Evolutionary conservation across 2,797 vertebrate species (phyloP).

Genomic region (Etheostoma perlongum): DNA sequence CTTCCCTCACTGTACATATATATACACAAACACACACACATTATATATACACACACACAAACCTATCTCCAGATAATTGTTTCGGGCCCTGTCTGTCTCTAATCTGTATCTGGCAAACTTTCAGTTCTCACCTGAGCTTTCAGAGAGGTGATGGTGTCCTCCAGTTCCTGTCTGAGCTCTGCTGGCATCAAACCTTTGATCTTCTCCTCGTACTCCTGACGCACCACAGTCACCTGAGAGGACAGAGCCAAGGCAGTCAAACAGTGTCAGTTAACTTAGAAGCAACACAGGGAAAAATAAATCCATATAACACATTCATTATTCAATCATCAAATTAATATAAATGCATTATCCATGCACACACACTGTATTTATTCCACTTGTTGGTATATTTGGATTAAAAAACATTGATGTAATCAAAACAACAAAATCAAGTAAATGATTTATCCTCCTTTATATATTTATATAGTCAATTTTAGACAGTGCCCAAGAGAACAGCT

Average conservation of each 20-base stretch:
- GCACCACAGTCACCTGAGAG: slow-evolving; percentile 88
- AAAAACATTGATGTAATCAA: not conserved
- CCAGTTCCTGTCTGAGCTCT: slow-evolving; percentile 90
- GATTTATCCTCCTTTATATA: slow-evolving; percentile 9
- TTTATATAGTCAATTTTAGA: slow-evolving; percentile 18
- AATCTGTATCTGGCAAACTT: not conserved
- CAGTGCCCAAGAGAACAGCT: slow-evolving; percentile 37
- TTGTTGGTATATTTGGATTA: not conserved
- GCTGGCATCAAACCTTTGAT: slow-evolving; percentile 94
- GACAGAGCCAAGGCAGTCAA: slow-evolving; percentile 20
- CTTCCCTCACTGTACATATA: too few species aligned
- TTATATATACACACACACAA: too few species aligned
- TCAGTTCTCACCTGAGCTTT: slow-evolving; percentile 91
- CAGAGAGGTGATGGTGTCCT: slow-evolving; percentile 94
- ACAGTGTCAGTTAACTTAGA: not conserved
- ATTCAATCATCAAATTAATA: not conserved
- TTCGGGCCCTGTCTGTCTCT: slow-evolving; percentile 4
- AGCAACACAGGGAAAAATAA: not conserved
- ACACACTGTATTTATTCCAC: not conserved
- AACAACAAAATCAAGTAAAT: not conserved
- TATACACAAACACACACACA: too few species aligned
- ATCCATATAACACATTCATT: not conserved
- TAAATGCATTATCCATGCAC: not conserved
- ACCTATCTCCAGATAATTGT: not conserved
- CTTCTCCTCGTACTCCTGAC: slow-evolving; percentile 91